These are phyloP conservation scores for Volucella zonaria DNA, from an alignment of 2,888 invertebrate species.

Conservation along the genomic window DNA sequence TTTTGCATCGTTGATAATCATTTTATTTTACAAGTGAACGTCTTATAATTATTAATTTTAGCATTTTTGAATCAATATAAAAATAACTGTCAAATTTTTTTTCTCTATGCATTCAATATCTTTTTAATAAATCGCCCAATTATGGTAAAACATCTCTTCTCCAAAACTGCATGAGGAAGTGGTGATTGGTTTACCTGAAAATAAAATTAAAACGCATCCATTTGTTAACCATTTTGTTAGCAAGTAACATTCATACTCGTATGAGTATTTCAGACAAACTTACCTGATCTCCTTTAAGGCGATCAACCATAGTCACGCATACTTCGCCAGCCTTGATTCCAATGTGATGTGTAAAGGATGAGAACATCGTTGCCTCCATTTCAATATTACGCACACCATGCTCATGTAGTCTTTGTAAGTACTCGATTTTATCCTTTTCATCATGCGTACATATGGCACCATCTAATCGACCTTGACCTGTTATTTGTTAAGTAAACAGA, in stretches of 20 bases:
- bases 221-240: no score
- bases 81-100: background rate
- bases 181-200: slow-evolving; percentile 82
- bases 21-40: no score
- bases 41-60: no score
- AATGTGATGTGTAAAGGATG: slow-evolving; percentile 86
- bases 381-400: slow-evolving; percentile 89
- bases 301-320: slow-evolving; percentile 88
- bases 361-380: slow-evolving; percentile 90
- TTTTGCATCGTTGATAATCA: no score
- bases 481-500: background rate
- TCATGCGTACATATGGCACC: slow-evolving; percentile 89
- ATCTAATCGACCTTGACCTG: slow-evolving; percentile 90
- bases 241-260: background rate
- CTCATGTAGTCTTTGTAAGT: slow-evolving; percentile 83
- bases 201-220: background rate
- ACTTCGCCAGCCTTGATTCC: slow-evolving; percentile 87
- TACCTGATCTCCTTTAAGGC: slow-evolving; percentile 88
- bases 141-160: slow-evolving; percentile 86
- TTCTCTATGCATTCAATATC: background rate
- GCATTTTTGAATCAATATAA: background rate
- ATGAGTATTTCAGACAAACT: slow-evolving; percentile 56
- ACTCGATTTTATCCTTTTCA: slow-evolving; percentile 86
- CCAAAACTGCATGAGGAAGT: slow-evolving; percentile 85
- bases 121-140: slow-evolving; percentile 86